Evolutionary conservation across 2,888 invertebrate species (phyloP).

Genomic region (Neoitamus cyanurus): DNA sequence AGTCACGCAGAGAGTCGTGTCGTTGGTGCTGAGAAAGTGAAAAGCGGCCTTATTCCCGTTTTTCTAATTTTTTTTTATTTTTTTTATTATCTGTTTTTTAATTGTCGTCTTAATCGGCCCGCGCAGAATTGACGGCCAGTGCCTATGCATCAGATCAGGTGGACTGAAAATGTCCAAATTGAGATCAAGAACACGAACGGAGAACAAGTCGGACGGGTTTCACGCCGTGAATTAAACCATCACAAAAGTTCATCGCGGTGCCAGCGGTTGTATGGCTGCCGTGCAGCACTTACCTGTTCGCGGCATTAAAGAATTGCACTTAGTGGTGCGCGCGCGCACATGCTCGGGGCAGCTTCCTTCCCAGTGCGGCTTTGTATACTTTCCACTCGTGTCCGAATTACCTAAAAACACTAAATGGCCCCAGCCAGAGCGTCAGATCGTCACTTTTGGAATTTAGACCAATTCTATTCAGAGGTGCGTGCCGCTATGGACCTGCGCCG

Average conservation of each 20-base stretch:
- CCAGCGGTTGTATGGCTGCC: neutral
- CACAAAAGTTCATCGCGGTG: neutral
- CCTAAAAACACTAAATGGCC: neutral
- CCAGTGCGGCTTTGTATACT: neutral
- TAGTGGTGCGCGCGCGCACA: neutral
- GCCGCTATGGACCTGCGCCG: neutral
- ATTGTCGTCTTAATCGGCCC: neutral
- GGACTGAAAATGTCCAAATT: slow-evolving; percentile 16
- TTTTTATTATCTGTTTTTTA: neutral
- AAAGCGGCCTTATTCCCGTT: neutral
- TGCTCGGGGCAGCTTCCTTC: no score
- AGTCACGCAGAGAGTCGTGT: neutral
- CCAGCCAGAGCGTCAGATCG: neutral
- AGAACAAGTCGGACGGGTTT: slow-evolving; percentile 19
- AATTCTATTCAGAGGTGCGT: neutral
- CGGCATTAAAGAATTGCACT: neutral
- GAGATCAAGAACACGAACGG: slow-evolving; percentile 16
- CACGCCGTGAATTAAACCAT: neutral
- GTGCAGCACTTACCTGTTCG: neutral
- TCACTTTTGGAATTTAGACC: neutral
- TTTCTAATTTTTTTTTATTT: neutral
- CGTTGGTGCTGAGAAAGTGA: neutral
- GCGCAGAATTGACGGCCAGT: neutral
- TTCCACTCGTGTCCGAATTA: neutral
- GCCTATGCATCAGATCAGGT: neutral